phyloP scores from a whole-genome alignment of 2,888 invertebrate genomes.

The Cacoxenus indagator region DNA sequence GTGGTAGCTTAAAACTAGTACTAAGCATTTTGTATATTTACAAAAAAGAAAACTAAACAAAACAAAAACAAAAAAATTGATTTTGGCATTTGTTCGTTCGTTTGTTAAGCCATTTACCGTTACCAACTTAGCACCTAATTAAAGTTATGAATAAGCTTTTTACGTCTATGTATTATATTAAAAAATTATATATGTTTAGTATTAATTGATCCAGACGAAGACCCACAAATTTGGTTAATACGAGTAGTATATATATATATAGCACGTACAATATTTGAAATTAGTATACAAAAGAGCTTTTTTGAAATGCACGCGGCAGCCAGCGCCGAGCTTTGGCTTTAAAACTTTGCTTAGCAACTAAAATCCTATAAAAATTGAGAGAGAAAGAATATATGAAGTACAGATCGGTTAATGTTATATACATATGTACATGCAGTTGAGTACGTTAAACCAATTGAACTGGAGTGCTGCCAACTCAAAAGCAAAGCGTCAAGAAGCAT shows the following conservation, averaged over 20 bases:
- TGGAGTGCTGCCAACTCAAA: background rate
- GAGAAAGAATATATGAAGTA: constrained; percentile 44
- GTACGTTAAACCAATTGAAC: constrained; percentile 14
- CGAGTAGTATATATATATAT: too few species aligned
- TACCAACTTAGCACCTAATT: too few species aligned
- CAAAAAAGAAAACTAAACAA: background rate
- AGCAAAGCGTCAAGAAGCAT: background rate
- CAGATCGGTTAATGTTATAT: constrained; percentile 31
- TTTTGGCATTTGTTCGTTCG: background rate
- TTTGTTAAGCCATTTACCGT: constrained; percentile 27
- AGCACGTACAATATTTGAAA: too few species aligned
- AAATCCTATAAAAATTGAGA: constrained; percentile 68
- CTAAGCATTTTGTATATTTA: background rate
- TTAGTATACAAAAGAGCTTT: constrained; percentile 63
- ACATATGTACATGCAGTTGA: constrained; percentile 44
- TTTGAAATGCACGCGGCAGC: constrained; percentile 48
- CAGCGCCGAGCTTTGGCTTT: constrained; percentile 53
- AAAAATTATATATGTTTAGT: constrained; percentile 17
- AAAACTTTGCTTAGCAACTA: constrained; percentile 65
- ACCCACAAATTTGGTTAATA: constrained; percentile 57
- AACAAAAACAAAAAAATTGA: background rate
- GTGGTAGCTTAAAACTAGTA: constrained; percentile 32
- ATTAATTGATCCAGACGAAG: constrained; percentile 56
- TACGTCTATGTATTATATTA: too few species aligned
- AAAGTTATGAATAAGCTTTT: too few species aligned